Percentiles rank a stretch among this genome's conserved stretches.
These are phyloP conservation scores for Stichodactyla mertensii DNA, from an alignment of 64 coral and sea anemone genomes.

Conservation along the genomic window DNA sequence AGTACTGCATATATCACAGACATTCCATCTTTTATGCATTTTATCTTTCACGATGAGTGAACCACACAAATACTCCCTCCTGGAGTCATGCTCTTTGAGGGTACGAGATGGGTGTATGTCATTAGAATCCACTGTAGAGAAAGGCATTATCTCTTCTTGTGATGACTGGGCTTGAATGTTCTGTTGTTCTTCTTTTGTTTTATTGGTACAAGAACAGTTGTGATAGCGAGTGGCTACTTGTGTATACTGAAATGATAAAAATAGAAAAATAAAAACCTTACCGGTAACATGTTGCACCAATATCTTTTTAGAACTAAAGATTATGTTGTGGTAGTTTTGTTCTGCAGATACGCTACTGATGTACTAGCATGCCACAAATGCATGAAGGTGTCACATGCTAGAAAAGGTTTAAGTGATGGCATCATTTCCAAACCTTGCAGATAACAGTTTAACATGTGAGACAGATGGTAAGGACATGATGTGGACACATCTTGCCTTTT, in stretches of 20 bases:
- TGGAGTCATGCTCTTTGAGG: not conserved
- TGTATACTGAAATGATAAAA: not conserved
- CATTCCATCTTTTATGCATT: not conserved
- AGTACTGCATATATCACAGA: constrained; percentile 14
- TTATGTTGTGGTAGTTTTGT: too few species aligned
- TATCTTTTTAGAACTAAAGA: too few species aligned
- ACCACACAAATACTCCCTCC: not conserved
- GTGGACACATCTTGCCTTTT: too few species aligned
- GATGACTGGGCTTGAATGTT: not conserved
- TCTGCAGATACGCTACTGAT: too few species aligned
- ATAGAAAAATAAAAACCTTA: not conserved
- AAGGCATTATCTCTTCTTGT: not conserved
- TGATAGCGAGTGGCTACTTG: not conserved
- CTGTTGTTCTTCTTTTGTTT: not conserved
- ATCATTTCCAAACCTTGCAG: too few species aligned
- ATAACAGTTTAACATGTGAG: too few species aligned
- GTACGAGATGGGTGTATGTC: constrained; percentile 4
- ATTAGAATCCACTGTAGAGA: not conserved
- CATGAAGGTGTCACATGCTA: too few species aligned
- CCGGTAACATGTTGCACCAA: too few species aligned
- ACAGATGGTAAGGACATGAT: too few species aligned
- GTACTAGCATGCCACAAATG: too few species aligned
- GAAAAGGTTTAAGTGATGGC: too few species aligned
- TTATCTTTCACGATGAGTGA: not conserved
- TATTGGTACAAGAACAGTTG: constrained; percentile 16